phyloP scores from a whole-genome alignment of 1,140 invertebrate species.

The Penaeus chinensis region DNA sequence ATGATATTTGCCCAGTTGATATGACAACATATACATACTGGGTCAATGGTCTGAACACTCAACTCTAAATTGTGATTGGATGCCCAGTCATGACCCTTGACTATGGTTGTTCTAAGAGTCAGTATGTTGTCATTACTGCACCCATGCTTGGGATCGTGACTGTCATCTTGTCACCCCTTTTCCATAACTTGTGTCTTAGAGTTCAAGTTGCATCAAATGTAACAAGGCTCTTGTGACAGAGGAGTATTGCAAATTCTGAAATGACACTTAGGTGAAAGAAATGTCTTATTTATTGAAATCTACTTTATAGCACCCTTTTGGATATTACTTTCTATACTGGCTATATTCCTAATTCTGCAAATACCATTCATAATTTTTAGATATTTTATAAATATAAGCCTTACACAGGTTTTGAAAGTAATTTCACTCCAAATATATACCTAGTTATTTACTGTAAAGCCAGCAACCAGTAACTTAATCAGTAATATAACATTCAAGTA shows the following conservation, averaged over 20 bases:
- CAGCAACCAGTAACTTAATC: too few species aligned
- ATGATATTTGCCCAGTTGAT: too few species aligned
- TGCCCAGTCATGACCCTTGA: too few species aligned
- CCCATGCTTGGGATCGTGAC: too few species aligned
- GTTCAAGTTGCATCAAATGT: constrained; percentile 29
- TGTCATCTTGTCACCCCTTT: background rate
- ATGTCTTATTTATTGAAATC: background rate
- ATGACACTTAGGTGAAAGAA: constrained; percentile 17
- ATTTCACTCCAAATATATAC: background rate
- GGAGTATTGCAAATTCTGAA: constrained; percentile 32
- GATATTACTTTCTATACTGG: too few species aligned
- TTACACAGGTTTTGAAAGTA: background rate
- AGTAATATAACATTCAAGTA: constrained; percentile 11
- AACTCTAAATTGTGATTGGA: too few species aligned
- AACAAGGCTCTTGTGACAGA: constrained; percentile 13
- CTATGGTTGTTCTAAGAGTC: background rate
- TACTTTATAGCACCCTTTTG: too few species aligned
- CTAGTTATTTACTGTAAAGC: background rate
- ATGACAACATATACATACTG: too few species aligned
- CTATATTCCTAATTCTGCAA: too few species aligned
- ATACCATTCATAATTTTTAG: too few species aligned
- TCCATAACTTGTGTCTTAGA: constrained; percentile 9
- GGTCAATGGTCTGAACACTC: too few species aligned
- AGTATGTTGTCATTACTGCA: background rate
- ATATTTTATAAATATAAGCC: too few species aligned